phyloP scores from a whole-genome alignment of 1,140 invertebrate species.

The Planococcus citri region DNA sequence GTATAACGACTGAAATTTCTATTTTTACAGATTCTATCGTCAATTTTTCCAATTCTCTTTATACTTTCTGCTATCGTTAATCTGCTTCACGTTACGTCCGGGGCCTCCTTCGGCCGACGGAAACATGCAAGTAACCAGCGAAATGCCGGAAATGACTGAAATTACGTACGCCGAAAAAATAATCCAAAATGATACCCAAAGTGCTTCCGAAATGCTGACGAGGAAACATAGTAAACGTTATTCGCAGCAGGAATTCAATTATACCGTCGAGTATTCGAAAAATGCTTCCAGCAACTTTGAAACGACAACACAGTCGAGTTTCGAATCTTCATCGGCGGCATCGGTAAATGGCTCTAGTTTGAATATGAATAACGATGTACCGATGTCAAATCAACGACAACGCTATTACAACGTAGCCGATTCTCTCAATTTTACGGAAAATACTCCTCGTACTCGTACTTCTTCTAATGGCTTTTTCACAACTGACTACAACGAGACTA shows the following conservation, averaged over 20 bases:
- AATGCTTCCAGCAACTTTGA: neutral
- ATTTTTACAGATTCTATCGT: constrained; percentile 65
- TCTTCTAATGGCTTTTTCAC: too few species aligned
- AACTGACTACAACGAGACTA: too few species aligned
- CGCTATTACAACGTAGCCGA: neutral
- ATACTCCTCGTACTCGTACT: too few species aligned
- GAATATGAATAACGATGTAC: constrained; percentile 1
- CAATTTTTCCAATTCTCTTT: constrained; percentile 80
- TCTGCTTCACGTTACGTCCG: constrained; percentile 75
- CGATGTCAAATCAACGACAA: neutral
- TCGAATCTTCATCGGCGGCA: too few species aligned
- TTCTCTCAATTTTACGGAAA: neutral
- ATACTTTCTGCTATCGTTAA: constrained; percentile 76
- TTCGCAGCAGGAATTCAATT: neutral
- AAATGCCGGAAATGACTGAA: constrained; percentile 1
- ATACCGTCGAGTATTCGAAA: neutral
- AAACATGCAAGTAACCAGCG: constrained; percentile 1
- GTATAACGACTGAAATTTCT: constrained; percentile 27
- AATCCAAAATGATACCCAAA: neutral
- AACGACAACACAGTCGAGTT: neutral
- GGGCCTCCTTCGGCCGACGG: constrained; percentile 40
- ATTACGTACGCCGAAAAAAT: neutral
- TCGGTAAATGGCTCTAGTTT: neutral
- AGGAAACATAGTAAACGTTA: neutral
- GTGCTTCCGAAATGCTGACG: neutral